Percentiles rank a stretch among this genome's conserved stretches.
Evolutionary conservation across 2,888 invertebrate species (phyloP).

Genomic region (Melanchra persicariae): DNA sequence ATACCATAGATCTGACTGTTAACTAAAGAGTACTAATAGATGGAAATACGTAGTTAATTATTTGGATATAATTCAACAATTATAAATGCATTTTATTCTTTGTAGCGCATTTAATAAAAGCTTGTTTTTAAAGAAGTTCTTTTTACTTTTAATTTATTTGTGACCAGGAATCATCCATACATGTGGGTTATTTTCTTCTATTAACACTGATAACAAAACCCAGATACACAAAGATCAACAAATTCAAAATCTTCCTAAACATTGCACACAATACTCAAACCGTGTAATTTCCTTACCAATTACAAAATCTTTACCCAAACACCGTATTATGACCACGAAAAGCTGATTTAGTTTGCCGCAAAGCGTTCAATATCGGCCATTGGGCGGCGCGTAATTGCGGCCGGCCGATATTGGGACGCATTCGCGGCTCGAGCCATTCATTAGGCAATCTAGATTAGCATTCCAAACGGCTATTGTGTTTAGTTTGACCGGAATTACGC

Average conservation of each 20-base stretch:
- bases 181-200: no score
- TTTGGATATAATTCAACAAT: no score
- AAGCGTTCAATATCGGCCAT: slow-evolving; percentile 54
- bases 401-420: slow-evolving; percentile 40
- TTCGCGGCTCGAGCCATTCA: slow-evolving; percentile 55
- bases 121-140: no score
- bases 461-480: slow-evolving; percentile 54
- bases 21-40: no score
- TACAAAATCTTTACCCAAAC: slow-evolving; percentile 58
- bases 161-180: no score
- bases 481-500: slow-evolving; percentile 28
- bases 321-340: slow-evolving; percentile 50
- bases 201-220: no score
- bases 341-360: slow-evolving; percentile 62
- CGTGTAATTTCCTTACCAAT: slow-evolving; percentile 45
- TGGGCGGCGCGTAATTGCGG: slow-evolving; percentile 53
- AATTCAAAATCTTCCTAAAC: slow-evolving; percentile 6
- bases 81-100: no score
- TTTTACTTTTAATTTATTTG: no score
- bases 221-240: background rate
- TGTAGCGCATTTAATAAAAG: no score
- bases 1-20: no score
- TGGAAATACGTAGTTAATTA: no score
- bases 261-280: slow-evolving; percentile 25
- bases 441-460: slow-evolving; percentile 66